Evolutionary conservation across 2,113 vertebrate species (phyloP), one percentile per base, ranked within the genome.

Genomic region (Illadopsis cleaveri): DNA sequence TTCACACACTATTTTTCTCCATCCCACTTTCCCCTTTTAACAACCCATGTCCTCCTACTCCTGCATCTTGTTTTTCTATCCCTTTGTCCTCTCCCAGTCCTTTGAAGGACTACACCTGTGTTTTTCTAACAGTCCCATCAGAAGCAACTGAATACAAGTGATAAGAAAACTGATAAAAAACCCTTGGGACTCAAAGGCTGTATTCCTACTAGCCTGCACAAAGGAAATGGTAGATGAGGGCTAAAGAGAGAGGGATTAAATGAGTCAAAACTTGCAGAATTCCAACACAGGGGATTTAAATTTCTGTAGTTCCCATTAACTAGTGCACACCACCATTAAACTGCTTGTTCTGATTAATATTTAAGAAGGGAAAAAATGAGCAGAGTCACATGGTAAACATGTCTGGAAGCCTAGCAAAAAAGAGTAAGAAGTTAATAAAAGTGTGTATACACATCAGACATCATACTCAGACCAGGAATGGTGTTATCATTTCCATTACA

Each of bases 91-190:
- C 71, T 72, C 33, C 30, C 56, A 86, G 76, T 28, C 75, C 82
- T 80, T 44, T 71, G 68, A 82, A 83, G 90, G 47, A 64, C 68
- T 66, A 73, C 72, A 90, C 47, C 75, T 66, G 42, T 83, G 85
- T 77, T 94, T 93, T 89, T 62, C 30, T 38, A 88, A 66, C 6
- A 94, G 79, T 82, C 58, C 58, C 44, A 66, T 61, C 75, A 91
- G 87, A 91, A 91, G 64, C 75, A 96, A 76, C 56, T 92, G 82
- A 90, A 90, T 38, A 37, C 11, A 86, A 56, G 56, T 75, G 88
- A 83, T 90, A 96, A 90, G 92, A 86, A 84, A 92, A 92, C 60
- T 48, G 71, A 71, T 93, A 93, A 96, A 94, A 94, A 47, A 1
- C 68, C 23, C 42, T 51, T 33, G 28, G 86, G 69, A 64, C 23